Conservation (phyloP, 2,113 vertebrate genomes). For the Bujurquina vittata region DNA sequence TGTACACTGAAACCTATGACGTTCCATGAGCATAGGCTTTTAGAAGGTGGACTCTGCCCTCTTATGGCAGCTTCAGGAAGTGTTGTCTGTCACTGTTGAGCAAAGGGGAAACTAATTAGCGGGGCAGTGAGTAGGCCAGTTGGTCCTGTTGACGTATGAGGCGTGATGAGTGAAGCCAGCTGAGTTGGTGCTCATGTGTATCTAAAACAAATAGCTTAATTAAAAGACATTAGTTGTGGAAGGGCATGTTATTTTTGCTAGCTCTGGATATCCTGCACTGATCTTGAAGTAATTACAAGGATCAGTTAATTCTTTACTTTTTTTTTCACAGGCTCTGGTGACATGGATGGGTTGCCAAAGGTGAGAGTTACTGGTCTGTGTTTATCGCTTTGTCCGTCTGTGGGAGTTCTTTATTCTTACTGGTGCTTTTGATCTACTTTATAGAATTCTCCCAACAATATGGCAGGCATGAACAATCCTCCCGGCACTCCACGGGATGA, state of each 20-base stretch:
- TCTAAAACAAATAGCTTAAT: constrained; percentile 65
- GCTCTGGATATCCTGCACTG: constrained; percentile 19
- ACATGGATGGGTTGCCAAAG: constrained; percentile 93
- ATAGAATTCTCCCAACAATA: constrained; percentile 90
- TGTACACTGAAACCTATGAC: constrained; percentile 6
- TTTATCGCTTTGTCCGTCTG: background rate
- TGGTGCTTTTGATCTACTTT: constrained; percentile 1
- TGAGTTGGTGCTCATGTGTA: constrained; percentile 52
- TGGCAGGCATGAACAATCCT: constrained; percentile 89
- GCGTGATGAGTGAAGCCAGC: constrained; percentile 39
- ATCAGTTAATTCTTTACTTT: background rate
- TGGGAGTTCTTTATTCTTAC: background rate
- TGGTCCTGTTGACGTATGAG: constrained; percentile 57
- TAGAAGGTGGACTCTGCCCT: constrained; percentile 52
- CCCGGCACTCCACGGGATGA: constrained; percentile 90
- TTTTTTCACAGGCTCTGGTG: constrained; percentile 83
- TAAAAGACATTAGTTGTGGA: constrained; percentile 43
- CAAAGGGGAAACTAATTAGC: constrained; percentile 55
- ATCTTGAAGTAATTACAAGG: background rate
- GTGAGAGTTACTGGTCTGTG: constrained; percentile 67
- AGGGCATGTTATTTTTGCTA: background rate
- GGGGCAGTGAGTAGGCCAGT: constrained; percentile 39
- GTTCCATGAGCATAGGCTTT: background rate
- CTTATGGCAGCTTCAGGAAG: constrained; percentile 52
- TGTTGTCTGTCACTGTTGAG: constrained; percentile 41